Evolutionary conservation across 1,140 invertebrate species (phyloP).

Genomic region (Procambarus clarkii): DNA sequence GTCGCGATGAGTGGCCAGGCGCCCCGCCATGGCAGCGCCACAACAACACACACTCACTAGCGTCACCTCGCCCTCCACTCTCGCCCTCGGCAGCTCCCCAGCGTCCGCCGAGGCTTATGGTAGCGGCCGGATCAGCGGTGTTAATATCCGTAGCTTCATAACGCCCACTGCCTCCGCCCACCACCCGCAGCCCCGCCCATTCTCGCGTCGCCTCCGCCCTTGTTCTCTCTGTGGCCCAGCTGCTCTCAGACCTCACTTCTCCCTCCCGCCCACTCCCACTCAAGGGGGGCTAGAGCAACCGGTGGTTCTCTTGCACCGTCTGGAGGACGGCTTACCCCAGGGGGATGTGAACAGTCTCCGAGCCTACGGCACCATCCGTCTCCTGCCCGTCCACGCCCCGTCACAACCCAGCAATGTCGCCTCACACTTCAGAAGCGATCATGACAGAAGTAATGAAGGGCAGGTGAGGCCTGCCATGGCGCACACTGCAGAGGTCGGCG

Average conservation of each 20-base stretch:
- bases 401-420: neutral
- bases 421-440: neutral
- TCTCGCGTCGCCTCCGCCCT: constrained; percentile 31
- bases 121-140: constrained; percentile 14
- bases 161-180: neutral
- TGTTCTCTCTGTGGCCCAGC: constrained; percentile 56
- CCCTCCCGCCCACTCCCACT: neutral
- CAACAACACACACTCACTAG: constrained; percentile 56
- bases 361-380: constrained; percentile 56
- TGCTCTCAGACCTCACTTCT: constrained; percentile 27
- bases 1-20: constrained; percentile 48
- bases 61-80: neutral
- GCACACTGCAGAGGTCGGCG: neutral
- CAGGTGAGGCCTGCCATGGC: constrained; percentile 37
- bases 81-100: neutral
- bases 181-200: neutral
- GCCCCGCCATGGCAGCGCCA: constrained; percentile 54
- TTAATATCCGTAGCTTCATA: neutral
- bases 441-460: neutral
- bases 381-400: constrained; percentile 43
- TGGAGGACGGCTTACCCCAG: constrained; percentile 52
- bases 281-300: constrained; percentile 33
- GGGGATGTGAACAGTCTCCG: constrained; percentile 58
- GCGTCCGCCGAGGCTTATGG: constrained; percentile 15
- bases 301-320: constrained; percentile 48